Evolutionary conservation across 2,888 invertebrate species (phyloP).

Genomic region (Sepiola atlantica): DNA sequence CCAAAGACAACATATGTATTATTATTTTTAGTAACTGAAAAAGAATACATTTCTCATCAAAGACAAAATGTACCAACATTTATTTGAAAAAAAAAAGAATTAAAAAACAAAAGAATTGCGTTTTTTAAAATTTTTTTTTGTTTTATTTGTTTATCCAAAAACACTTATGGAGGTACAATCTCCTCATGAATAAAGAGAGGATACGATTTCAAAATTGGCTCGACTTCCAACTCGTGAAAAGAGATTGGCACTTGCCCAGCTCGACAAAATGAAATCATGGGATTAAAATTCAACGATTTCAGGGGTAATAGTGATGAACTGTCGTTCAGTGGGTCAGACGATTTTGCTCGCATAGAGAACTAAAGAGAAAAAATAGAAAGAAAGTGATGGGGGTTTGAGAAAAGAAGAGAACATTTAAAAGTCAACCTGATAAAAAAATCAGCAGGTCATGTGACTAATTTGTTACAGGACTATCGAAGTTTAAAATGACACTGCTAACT

Average conservation of each 20-base stretch:
- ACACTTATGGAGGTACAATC: neutral
- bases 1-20: too few relatives aligned
- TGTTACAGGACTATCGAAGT: too few relatives aligned
- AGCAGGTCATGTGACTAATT: too few relatives aligned
- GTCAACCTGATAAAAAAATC: too few relatives aligned
- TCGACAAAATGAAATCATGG: neutral
- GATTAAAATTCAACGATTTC: neutral
- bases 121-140: too few relatives aligned
- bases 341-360: neutral
- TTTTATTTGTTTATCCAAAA: neutral
- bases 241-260: neutral
- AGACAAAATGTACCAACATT: too few relatives aligned
- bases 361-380: neutral
- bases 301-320: neutral
- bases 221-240: neutral
- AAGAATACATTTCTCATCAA: too few relatives aligned
- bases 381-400: too few relatives aligned
- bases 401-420: too few relatives aligned
- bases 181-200: neutral
- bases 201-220: neutral
- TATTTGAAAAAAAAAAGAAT: too few relatives aligned
- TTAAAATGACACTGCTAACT: neutral
- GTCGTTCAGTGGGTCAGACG: neutral
- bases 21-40: too few relatives aligned
- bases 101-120: too few relatives aligned